Conservation (phyloP, 2,797 vertebrate species). For the Smutsia gigantea region DNA sequence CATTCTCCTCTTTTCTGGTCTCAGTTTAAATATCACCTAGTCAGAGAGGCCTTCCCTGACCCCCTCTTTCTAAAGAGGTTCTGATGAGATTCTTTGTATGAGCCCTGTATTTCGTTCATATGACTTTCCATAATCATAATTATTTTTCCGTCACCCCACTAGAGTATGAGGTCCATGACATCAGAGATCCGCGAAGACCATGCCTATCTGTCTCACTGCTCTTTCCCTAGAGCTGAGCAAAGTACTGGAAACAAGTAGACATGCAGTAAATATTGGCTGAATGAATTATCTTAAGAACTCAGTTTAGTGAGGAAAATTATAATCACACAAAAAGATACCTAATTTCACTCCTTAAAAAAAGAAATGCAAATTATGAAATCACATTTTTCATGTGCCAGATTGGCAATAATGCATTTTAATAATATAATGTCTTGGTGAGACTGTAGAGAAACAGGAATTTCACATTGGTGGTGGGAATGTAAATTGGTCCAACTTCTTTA, state of each 20-base stretch:
- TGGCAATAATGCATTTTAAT: neutral
- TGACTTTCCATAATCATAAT: neutral
- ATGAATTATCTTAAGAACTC: constrained; percentile 33
- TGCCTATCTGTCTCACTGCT: neutral
- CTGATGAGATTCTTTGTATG: neutral
- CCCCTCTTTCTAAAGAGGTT: neutral
- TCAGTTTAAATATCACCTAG: neutral
- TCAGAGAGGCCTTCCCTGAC: neutral
- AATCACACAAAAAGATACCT: neutral
- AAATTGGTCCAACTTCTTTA: neutral
- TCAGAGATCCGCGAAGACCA: neutral
- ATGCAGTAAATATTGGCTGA: neutral
- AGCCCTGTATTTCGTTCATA: neutral
- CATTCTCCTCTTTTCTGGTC: neutral
- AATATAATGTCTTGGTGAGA: neutral
- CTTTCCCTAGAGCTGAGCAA: neutral
- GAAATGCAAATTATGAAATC: neutral
- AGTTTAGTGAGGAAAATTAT: constrained; percentile 32
- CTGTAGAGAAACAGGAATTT: constrained; percentile 2
- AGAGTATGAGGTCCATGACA: neutral
- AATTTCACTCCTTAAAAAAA: constrained; percentile 30
- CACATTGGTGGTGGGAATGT: neutral
- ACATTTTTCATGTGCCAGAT: neutral
- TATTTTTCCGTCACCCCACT: neutral
- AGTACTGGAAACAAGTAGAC: neutral